Evolutionary conservation across 2,797 vertebrate genomes (phyloP), one percentile per base, ranked within the genome.

Genomic region (Hyperoplus lanceolatus): DNA sequence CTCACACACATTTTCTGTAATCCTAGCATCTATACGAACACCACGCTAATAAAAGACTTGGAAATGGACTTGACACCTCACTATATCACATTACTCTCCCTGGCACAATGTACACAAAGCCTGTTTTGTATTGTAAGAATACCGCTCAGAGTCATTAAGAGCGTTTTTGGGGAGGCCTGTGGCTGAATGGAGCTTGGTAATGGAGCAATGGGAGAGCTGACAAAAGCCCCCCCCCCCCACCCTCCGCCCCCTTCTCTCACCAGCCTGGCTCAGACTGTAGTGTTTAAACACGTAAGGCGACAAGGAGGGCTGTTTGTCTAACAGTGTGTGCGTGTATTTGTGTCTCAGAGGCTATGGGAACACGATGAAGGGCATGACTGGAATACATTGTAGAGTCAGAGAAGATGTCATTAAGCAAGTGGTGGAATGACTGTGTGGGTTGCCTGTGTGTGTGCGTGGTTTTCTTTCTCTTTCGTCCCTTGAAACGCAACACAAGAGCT

Each of bases 81-180:
- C 82, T 86, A 75, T 88, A 92, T 94, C 87, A 83, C 85, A 89
- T 94, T 90, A 91, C 91, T 85, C 73, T 90, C 77, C 29, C 77
- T 71, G 77, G 78, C 81, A 89, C 80, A 88, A 86, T 88, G 85
- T 89, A 89, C 80, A 94, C 91, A 95, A 94, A 92, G 93, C 69
- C 80, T 72, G 89, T 91, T 93, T 93, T 94, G 91, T 94, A 75
- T 86, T 79, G 82, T 78, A 69, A 90, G 91, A 90, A 91, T 85
- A 85, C 82, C 18, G 62, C 86, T 94, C 85, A 65, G 76, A 88
- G 90, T 90, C 90, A 90, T 91, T 91, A 88, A 77, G 81, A 78
- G 14, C 61, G 60, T 70, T 74, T 83, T 75, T 82, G 74, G 45
- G 72, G 83, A 69, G 61, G 68, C 42, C 70, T 61, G 59, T 0